A percentile compares a stretch with the other conserved stretches of the same genome.
phyloP scores from a whole-genome alignment of 2,888 invertebrate species.

The Camponotus fellah region DNA sequence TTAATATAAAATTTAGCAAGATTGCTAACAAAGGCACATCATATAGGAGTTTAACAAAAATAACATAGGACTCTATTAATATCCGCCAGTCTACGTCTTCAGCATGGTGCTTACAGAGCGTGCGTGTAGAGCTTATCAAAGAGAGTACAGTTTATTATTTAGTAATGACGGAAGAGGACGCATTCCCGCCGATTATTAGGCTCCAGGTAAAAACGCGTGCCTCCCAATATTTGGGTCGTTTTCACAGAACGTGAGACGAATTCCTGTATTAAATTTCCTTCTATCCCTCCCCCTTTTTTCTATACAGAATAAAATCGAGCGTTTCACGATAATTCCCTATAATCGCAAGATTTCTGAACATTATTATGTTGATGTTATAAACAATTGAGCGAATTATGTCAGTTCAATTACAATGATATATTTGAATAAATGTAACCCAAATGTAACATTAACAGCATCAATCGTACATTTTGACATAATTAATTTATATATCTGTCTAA shows the following conservation, averaged over 20 bases:
- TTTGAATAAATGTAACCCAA: background rate
- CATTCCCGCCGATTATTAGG: slow-evolving; percentile 80
- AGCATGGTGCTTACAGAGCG: slow-evolving; percentile 77
- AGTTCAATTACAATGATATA: background rate
- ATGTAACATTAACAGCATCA: background rate
- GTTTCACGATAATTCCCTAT: slow-evolving; percentile 9
- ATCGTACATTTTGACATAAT: background rate
- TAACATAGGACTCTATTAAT: slow-evolving; percentile 80
- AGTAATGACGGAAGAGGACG: slow-evolving; percentile 80
- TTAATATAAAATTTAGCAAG: background rate
- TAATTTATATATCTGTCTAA: background rate
- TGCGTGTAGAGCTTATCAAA: slow-evolving; percentile 78
- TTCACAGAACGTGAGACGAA: background rate
- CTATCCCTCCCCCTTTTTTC: background rate
- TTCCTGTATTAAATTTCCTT: background rate
- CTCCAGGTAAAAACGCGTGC: slow-evolving; percentile 74
- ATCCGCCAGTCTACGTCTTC: slow-evolving; percentile 78
- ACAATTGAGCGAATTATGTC: background rate
- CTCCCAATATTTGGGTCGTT: background rate
- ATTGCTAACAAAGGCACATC: slow-evolving; percentile 50
- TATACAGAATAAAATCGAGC: background rate
- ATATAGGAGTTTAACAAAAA: slow-evolving; percentile 67
- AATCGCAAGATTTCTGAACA: background rate
- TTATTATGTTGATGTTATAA: background rate
- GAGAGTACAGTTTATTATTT: slow-evolving; percentile 79